Evolutionary conservation across 2,888 invertebrate species (phyloP).

Genomic region (Mamestra brassicae): DNA sequence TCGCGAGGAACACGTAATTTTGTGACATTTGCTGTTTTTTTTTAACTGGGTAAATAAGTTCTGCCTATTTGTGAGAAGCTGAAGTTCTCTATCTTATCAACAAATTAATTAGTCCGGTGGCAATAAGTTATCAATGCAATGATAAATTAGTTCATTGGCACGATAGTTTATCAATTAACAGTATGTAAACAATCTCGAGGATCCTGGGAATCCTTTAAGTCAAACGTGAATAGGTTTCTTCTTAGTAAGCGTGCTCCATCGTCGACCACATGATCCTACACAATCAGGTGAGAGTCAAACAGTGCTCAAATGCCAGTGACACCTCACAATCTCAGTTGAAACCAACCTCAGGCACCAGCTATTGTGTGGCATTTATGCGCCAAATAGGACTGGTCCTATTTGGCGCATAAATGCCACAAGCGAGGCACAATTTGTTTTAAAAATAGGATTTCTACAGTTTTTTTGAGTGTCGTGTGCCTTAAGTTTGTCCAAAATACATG

Average conservation of each 20-base stretch:
- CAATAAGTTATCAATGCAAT: not conserved
- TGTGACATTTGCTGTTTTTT: not conserved
- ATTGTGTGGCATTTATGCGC: too few relatives aligned
- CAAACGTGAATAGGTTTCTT: not conserved
- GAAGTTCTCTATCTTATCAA: not conserved
- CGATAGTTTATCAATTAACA: not conserved
- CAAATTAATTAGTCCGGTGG: not conserved
- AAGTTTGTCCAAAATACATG: too few relatives aligned
- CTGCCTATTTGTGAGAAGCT: constrained; percentile 4
- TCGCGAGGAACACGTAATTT: not conserved
- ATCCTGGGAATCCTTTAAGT: not conserved
- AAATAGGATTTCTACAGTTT: too few relatives aligned
- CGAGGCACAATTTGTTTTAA: too few relatives aligned
- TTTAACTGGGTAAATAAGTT: not conserved
- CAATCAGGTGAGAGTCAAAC: not conserved
- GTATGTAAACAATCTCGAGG: not conserved
- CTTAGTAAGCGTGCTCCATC: not conserved
- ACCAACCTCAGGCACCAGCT: too few relatives aligned
- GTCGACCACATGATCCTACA: not conserved
- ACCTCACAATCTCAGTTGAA: not conserved
- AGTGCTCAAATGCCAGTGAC: not conserved
- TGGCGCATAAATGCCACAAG: too few relatives aligned
- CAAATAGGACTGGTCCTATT: too few relatives aligned
- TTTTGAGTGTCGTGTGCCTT: too few relatives aligned
- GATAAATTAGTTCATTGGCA: not conserved